Conservation (phyloP, 2,113 vertebrate genomes). For the Mystacornis crossleyi region DNA sequence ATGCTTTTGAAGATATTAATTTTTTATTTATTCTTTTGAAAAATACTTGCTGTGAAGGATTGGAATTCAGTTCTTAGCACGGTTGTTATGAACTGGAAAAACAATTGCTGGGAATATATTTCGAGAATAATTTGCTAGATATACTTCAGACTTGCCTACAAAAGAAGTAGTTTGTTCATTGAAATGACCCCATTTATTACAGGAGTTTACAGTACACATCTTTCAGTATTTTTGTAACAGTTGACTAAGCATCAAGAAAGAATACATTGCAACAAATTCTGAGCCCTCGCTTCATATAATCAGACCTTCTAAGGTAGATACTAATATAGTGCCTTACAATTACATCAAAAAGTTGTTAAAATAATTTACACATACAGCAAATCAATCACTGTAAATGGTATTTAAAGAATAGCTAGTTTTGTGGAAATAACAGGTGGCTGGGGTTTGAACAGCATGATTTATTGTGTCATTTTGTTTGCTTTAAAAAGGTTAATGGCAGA, state of each 20-base stretch:
- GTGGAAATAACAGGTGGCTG: constrained; percentile 55
- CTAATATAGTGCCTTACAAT: constrained; percentile 71
- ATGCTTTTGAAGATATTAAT: not conserved
- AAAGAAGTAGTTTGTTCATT: not conserved
- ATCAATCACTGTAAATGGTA: constrained; percentile 72
- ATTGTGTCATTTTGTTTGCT: constrained; percentile 64
- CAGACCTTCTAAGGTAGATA: constrained; percentile 74
- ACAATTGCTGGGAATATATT: not conserved
- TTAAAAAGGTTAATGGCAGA: constrained; percentile 92
- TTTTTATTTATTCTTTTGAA: not conserved
- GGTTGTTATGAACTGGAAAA: not conserved
- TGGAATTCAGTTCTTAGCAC: not conserved
- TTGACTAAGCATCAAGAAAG: constrained; percentile 72
- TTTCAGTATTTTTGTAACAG: constrained; percentile 55
- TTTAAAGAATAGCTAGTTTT: constrained; percentile 70
- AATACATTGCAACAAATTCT: constrained; percentile 77
- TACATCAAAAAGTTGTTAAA: constrained; percentile 71
- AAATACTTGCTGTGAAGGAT: constrained; percentile 8
- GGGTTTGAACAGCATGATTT: constrained; percentile 29
- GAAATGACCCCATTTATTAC: not conserved
- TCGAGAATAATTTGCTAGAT: not conserved
- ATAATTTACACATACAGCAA: constrained; percentile 74
- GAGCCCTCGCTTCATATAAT: constrained; percentile 80
- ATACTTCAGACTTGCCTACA: not conserved
- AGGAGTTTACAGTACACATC: constrained; percentile 26